Evolutionary conservation across 2,797 vertebrate species (phyloP).

Genomic region (Rhyacichthys aspro): DNA sequence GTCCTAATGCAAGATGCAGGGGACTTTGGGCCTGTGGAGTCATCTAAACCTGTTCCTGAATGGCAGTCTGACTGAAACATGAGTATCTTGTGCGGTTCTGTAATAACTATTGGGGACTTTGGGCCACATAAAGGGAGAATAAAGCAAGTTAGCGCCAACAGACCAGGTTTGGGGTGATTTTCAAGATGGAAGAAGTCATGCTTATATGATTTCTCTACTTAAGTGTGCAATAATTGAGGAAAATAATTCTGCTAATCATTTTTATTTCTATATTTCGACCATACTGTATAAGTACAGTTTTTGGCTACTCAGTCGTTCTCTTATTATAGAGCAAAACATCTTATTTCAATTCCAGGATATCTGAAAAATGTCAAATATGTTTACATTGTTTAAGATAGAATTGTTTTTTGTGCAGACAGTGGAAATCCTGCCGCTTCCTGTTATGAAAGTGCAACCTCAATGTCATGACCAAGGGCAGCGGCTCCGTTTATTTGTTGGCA

Average conservation of each 20-base stretch:
- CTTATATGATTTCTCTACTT: conserved; percentile 9
- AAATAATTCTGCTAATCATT: not conserved
- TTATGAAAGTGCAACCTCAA: conserved; percentile 57
- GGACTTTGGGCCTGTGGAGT: conserved; percentile 11
- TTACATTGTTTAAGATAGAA: conserved; percentile 26
- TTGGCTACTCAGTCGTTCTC: not conserved
- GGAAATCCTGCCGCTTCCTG: conserved; percentile 53
- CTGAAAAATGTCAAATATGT: conserved; percentile 26
- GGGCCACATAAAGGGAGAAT: conserved; percentile 43
- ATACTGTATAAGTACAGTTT: not conserved
- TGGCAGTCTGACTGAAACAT: conserved; percentile 43
- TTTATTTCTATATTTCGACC: too few species aligned
- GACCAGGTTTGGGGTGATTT: conserved; percentile 26
- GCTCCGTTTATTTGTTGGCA: conserved; percentile 58
- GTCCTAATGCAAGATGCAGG: conserved; percentile 21
- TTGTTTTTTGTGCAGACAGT: conserved; percentile 12
- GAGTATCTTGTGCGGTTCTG: conserved; percentile 49
- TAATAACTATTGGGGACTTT: conserved; percentile 54
- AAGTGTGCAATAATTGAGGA: too few species aligned
- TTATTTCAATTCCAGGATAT: too few species aligned
- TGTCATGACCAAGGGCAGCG: conserved; percentile 51
- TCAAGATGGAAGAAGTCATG: conserved; percentile 2
- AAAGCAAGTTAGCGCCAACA: conserved; percentile 12
- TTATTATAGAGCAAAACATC: too few species aligned
- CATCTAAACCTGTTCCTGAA: conserved; percentile 38